Evolutionary conservation across 2,888 invertebrate species (phyloP).

Genomic region (Cataglyphis rosenhaueri): DNA sequence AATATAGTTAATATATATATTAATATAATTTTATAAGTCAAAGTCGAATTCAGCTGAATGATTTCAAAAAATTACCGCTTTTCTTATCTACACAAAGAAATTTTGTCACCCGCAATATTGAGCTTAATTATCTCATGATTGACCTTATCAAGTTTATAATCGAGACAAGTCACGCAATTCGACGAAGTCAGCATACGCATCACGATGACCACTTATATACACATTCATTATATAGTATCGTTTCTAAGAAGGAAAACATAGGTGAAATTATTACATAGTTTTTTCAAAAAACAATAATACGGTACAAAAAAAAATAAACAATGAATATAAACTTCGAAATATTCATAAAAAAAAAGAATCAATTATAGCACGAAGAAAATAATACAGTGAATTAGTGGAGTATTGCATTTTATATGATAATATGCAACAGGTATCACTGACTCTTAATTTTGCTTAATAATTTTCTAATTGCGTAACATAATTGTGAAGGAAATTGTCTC

Average conservation of each 20-base stretch:
- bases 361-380: neutral
- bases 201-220: neutral
- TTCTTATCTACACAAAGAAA: slow-evolving; percentile 27
- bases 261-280: too few relatives aligned
- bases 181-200: slow-evolving; percentile 30
- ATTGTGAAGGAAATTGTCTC: neutral
- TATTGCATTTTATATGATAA: neutral
- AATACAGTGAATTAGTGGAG: neutral
- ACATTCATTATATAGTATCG: neutral
- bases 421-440: slow-evolving; percentile 8
- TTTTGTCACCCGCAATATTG: slow-evolving; percentile 43
- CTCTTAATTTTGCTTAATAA: neutral
- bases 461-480: neutral
- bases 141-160: slow-evolving; percentile 57
- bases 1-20: neutral
- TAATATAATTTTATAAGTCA: neutral
- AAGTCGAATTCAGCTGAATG: neutral
- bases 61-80: neutral
- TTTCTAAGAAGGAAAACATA: neutral
- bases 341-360: neutral
- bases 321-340: neutral
- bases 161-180: slow-evolving; percentile 34
- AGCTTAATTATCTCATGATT: slow-evolving; percentile 61
- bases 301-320: neutral
- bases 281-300: neutral